phyloP scores from a whole-genome alignment of 2,888 invertebrate species.

The Pachydiplax longipennis region DNA sequence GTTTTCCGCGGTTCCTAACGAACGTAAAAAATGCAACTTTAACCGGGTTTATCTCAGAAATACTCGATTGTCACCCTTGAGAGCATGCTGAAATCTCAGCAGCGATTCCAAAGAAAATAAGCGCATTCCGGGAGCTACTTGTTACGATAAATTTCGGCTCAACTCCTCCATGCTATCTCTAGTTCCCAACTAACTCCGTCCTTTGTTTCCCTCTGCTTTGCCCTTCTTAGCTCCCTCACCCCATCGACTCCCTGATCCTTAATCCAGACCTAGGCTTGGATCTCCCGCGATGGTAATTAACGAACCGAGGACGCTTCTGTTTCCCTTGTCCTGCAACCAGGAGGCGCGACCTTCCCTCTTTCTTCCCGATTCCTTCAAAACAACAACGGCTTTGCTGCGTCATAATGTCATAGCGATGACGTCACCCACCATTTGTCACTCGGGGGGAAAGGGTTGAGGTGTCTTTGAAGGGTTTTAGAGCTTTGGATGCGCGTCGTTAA shows the following conservation, averaged over 20 bases:
- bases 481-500: neutral
- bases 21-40: no score
- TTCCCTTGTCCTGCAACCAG: neutral
- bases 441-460: neutral
- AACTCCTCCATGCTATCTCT: no score
- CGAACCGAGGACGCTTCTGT: neutral
- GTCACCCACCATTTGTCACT: slow-evolving; percentile 29
- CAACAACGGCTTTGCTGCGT: neutral
- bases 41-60: no score
- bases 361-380: neutral
- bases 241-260: neutral
- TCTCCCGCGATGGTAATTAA: neutral
- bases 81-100: no score
- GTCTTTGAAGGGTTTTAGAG: neutral
- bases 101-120: no score
- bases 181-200: no score
- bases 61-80: no score
- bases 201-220: neutral
- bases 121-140: no score
- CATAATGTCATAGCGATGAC: neutral
- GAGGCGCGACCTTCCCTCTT: neutral
- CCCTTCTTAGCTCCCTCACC: neutral
- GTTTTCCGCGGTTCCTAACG: no score
- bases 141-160: no score
- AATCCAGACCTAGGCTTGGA: neutral